Percentiles rank a stretch among this genome's conserved stretches.
Evolutionary conservation across 2,888 invertebrate genomes (phyloP).

Genomic region (Zonitis immaculata): DNA sequence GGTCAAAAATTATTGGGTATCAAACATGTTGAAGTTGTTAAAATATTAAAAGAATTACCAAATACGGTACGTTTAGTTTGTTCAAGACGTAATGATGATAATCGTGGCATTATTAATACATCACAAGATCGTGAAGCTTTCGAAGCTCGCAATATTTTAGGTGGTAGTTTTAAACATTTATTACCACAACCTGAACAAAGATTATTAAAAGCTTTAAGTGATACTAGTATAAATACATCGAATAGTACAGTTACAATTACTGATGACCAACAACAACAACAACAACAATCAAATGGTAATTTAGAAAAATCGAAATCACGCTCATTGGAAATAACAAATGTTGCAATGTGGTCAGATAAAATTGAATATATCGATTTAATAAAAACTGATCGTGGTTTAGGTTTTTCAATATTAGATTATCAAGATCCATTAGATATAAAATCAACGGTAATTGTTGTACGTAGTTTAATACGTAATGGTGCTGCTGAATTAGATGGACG

Average conservation of each 20-base stretch:
- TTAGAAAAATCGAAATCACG: conserved; percentile 73
- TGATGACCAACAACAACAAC: conserved; percentile 48
- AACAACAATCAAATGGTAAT: neutral
- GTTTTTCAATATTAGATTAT: conserved; percentile 96
- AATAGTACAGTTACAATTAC: conserved; percentile 72
- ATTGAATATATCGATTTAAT: conserved; percentile 86
- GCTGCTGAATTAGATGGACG: conserved; percentile 94
- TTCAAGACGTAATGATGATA: conserved; percentile 64
- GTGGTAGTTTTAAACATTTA: conserved; percentile 81
- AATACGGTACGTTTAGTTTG: conserved; percentile 88
- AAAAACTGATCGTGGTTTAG: conserved; percentile 94
- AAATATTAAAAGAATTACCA: conserved; percentile 89
- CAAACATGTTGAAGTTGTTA: conserved; percentile 95
- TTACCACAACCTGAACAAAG: conserved; percentile 50
- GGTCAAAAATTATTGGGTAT: conserved; percentile 86
- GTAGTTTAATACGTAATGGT: conserved; percentile 95
- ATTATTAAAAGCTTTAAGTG: conserved; percentile 90
- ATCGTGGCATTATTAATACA: conserved; percentile 63
- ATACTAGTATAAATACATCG: conserved; percentile 85
- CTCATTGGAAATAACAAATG: conserved; percentile 90
- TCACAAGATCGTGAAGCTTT: conserved; percentile 71
- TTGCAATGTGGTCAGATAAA: conserved; percentile 96
- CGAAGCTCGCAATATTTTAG: conserved; percentile 75
- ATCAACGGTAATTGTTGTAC: conserved; percentile 94
- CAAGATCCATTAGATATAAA: conserved; percentile 95